Evolutionary conservation across 1,140 invertebrate species (phyloP), one percentile per base, ranked within the genome.

Genomic region (Leptoteleia sp.): DNA sequence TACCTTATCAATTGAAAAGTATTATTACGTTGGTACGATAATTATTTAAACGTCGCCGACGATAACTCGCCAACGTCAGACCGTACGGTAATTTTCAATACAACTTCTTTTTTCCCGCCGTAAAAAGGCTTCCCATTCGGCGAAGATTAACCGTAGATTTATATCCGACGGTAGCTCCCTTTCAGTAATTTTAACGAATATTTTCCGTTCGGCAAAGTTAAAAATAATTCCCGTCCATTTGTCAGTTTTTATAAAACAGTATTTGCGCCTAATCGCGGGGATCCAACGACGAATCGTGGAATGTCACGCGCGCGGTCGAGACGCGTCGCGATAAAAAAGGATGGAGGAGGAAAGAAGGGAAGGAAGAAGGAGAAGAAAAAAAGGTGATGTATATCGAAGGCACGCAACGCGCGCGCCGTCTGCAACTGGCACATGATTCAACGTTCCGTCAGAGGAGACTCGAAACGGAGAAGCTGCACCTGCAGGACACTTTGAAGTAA

Each of bases 401-500:
- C 42, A 35, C 52, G 73, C 31, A 43, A 55, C 45, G 47, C 17
- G 19, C 35, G 38, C 15, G 50, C 22, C 16, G 29, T 37, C 43
- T 71, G 61, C 71, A 67, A 76, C 71, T 75, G 81, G 81, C 84
- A 67, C 80, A 85, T 86, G 84, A 86, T 85, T 87, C 84, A 87
- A 82, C 82, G 81, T 82, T 82, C 83, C 62, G 81, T 83, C 84
- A 82, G 81, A 73, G 79, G 65, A 80, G 78, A 80, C 78, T 80
- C 80, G 79, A 86, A 83, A 83, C 82, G 76, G 77, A 83, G 83
- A 81, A 80, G 65, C 83, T 86, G 86, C 86, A 89, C 86, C 86
- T 89, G 87, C 88, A 89, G 82, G 85, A 81, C 85, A 87, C 87
- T 89, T 89, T 88, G 87, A 88, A 89, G 88, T 88, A 85, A 78